Evolutionary conservation across 2,797 vertebrate genomes (phyloP).

Genomic region (Poecilia wingei): DNA sequence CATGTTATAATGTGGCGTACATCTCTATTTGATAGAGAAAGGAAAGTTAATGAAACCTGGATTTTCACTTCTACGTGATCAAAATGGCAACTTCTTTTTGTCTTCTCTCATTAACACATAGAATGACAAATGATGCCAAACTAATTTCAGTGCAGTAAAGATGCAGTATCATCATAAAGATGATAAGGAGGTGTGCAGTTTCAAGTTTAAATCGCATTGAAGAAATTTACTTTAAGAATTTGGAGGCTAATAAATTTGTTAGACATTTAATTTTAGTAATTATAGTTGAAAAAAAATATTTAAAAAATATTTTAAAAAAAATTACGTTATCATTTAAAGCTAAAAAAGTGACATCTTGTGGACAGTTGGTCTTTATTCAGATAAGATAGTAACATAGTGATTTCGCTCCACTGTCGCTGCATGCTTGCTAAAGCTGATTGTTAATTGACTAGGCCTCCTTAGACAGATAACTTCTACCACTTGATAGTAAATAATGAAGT

Average conservation of each 20-base stretch:
- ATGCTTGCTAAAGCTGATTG: neutral
- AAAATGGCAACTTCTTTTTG: neutral
- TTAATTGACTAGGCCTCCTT: neutral
- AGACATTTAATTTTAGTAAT: neutral
- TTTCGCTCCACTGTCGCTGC: neutral
- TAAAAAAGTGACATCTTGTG: neutral
- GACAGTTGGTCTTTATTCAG: neutral
- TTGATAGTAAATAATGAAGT: neutral
- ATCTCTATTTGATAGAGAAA: neutral
- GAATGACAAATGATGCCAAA: neutral
- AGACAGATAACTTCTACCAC: neutral
- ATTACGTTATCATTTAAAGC: neutral
- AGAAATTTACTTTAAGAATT: neutral
- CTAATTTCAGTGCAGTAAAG: neutral
- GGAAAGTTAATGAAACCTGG: neutral
- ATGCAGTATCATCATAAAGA: no score
- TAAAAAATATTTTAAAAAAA: no score
- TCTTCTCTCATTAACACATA: neutral
- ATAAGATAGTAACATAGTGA: neutral
- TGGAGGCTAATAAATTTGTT: neutral
- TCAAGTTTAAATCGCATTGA: neutral
- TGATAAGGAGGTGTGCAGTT: neutral
- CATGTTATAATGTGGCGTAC: neutral
- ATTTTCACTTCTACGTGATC: conserved; percentile 3
- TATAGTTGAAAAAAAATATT: neutral